These are phyloP conservation scores for Penaeus japonicus DNA, from an alignment of 1,140 invertebrate genomes.

Conservation along the genomic window DNA sequence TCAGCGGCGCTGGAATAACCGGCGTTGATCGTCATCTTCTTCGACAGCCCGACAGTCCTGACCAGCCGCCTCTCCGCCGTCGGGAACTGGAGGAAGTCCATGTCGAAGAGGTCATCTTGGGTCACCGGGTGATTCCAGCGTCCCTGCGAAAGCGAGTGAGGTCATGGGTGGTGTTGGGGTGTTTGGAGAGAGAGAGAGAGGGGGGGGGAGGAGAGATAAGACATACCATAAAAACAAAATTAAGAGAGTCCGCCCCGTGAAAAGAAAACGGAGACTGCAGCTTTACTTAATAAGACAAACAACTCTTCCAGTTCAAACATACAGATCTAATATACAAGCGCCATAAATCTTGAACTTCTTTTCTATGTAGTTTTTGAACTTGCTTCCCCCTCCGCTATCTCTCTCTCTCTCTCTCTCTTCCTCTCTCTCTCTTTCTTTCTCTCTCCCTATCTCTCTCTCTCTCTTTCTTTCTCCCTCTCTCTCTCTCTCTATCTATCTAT, in stretches of 20 bases:
- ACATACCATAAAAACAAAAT: not conserved
- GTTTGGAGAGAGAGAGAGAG: not conserved
- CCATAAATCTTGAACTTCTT: no score
- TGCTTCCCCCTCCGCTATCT: no score
- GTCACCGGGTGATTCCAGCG: slow-evolving; percentile 31
- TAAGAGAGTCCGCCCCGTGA: not conserved
- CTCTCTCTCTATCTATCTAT: no score
- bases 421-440: no score
- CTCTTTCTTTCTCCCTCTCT: no score
- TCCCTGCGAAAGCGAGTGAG: not conserved
- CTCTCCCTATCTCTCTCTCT: no score
- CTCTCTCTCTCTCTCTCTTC: no score
- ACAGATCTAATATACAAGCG: no score
- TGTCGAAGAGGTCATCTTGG: slow-evolving; percentile 27
- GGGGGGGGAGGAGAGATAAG: not conserved
- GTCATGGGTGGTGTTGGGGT: not conserved
- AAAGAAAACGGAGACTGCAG: not conserved
- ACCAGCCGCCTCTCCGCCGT: slow-evolving; percentile 37
- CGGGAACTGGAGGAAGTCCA: slow-evolving; percentile 39
- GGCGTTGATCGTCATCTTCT: slow-evolving; percentile 43
- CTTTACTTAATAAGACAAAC: no score
- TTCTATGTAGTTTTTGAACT: no score
- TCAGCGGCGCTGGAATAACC: slow-evolving; percentile 16
- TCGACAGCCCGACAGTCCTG: slow-evolving; percentile 21
- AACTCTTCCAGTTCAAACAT: no score